Percentiles rank a stretch among this genome's conserved stretches.
These are phyloP conservation scores for Phycodurus eques DNA, from an alignment of 2,113 vertebrate genomes.

Conservation along the genomic window DNA sequence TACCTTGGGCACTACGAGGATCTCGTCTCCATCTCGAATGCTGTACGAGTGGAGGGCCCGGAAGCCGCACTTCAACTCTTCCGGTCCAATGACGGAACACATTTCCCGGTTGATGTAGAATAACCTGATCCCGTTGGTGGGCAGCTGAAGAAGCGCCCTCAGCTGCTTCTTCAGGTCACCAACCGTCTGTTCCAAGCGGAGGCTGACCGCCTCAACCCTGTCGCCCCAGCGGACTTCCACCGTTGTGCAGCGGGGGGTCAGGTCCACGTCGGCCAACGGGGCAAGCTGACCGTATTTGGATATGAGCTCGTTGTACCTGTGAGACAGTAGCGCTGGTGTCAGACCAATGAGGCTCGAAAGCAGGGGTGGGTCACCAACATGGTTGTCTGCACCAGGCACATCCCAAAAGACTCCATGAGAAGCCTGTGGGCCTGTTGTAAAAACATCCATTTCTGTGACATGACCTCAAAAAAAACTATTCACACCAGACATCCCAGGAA, in stretches of 20 bases:
- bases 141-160: constrained; percentile 82
- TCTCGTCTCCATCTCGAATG: constrained; percentile 93
- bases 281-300: constrained; percentile 91
- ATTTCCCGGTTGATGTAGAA: constrained; percentile 89
- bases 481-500: no score
- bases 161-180: constrained; percentile 90
- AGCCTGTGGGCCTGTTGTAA: no score
- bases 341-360: neutral
- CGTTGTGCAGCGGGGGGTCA: constrained; percentile 82
- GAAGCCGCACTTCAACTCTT: constrained; percentile 88
- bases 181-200: constrained; percentile 91
- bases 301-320: constrained; percentile 88
- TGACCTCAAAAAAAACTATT: no score
- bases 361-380: no score
- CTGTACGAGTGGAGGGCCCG: constrained; percentile 89
- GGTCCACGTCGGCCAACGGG: constrained; percentile 90
- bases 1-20: constrained; percentile 85
- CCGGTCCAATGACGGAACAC: constrained; percentile 78
- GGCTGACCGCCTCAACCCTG: constrained; percentile 81
- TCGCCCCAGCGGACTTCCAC: constrained; percentile 91
- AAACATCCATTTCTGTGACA: no score
- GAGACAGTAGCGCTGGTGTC: neutral
- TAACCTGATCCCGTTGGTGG: constrained; percentile 84
- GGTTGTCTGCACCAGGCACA: no score
- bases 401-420: no score